Evolutionary conservation across 2,113 vertebrate genomes (phyloP).

Genomic region (Camelus bactrianus): DNA sequence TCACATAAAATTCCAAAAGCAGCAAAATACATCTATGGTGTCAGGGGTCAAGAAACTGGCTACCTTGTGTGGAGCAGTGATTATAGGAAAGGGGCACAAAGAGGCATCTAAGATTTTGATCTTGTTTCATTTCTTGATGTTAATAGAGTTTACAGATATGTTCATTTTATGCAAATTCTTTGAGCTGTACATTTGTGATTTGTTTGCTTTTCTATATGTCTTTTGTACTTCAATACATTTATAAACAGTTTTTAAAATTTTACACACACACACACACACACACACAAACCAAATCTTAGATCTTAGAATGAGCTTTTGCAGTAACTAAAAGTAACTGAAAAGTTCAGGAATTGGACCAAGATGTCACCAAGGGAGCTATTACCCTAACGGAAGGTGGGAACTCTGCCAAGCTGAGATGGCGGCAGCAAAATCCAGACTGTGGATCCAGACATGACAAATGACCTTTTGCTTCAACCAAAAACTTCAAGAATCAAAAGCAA

Average conservation of each 20-base stretch:
- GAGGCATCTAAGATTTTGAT: neutral
- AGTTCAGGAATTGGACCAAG: neutral
- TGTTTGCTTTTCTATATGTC: neutral
- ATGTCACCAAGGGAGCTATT: neutral
- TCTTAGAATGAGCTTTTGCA: neutral
- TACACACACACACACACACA: neutral
- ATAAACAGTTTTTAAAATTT: neutral
- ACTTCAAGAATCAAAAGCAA: neutral
- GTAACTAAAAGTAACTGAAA: neutral
- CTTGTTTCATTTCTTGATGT: neutral
- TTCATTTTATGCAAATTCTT: neutral
- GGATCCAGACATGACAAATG: neutral
- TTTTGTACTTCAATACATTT: neutral
- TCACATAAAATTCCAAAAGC: neutral
- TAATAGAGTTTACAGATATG: neutral
- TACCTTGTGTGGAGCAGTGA: neutral
- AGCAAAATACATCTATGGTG: neutral
- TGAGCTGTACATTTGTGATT: neutral
- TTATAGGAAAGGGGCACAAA: neutral
- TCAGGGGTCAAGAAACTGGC: neutral
- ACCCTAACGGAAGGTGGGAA: neutral
- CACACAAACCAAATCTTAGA: neutral
- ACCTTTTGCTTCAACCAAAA: neutral
- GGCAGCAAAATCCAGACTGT: neutral
- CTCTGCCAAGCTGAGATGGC: neutral